phyloP scores from a whole-genome alignment of 2,888 invertebrate genomes.

The Philereme transversata region DNA sequence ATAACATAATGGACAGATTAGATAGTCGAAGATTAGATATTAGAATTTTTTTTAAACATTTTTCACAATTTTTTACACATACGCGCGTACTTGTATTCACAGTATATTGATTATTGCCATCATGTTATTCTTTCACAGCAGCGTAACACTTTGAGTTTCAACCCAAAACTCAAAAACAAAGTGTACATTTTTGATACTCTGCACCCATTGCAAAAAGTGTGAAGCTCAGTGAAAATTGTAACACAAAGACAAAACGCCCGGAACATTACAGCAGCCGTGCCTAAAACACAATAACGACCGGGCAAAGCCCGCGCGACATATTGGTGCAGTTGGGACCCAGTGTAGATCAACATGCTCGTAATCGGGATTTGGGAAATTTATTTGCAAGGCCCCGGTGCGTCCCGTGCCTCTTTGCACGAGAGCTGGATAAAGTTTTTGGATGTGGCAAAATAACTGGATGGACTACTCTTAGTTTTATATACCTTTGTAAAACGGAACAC shows the following conservation, averaged over 20 bases:
- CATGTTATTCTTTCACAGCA: no score
- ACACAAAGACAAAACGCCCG: conserved; percentile 16
- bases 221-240: not conserved
- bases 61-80: no score
- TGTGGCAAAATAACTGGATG: conserved; percentile 6
- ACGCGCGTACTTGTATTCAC: no score
- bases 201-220: not conserved
- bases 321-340: conserved; percentile 67
- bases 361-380: conserved; percentile 74
- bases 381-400: conserved; percentile 54
- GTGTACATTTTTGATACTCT: no score
- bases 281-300: conserved; percentile 42
- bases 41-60: no score
- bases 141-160: no score
- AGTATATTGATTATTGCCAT: no score
- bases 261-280: conserved; percentile 14
- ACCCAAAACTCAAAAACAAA: no score
- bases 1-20: no score
- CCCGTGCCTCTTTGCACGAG: conserved; percentile 42
- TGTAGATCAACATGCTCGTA: conserved; percentile 69
- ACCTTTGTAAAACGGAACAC: no score
- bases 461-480: not conserved
- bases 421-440: conserved; percentile 33
- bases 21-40: no score
- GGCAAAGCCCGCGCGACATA: conserved; percentile 65